These are phyloP conservation scores for Emys orbicularis DNA, from an alignment of 2,797 vertebrate genomes.

Conservation along the genomic window DNA sequence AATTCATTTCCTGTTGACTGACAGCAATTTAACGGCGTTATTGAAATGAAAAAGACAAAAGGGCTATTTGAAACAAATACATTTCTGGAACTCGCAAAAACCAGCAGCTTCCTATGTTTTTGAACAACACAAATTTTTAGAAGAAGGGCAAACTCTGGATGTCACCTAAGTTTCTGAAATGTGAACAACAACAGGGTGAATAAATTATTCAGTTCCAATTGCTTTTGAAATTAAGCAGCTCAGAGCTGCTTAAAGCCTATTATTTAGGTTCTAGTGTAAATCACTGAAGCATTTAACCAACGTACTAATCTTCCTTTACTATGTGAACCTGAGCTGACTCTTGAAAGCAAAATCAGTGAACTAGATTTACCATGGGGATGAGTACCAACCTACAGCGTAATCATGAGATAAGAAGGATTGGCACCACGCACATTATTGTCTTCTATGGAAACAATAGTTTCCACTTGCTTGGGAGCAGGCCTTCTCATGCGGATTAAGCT, in stretches of 20 bases:
- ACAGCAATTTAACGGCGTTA: not conserved
- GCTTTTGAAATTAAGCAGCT: constrained; percentile 68
- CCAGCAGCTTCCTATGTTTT: not conserved
- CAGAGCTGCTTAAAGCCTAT: constrained; percentile 62
- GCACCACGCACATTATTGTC: not conserved
- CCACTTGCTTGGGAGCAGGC: not conserved
- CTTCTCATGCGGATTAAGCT: not conserved
- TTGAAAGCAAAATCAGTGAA: constrained; percentile 72
- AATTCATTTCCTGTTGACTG: not conserved
- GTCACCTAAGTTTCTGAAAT: not conserved
- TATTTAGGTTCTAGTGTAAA: constrained; percentile 71
- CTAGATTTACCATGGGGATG: constrained; percentile 64
- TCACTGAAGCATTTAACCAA: constrained; percentile 69
- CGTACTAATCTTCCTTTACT: constrained; percentile 66
- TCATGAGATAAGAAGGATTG: constrained; percentile 52
- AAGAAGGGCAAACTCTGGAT: not conserved
- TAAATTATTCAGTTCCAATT: constrained; percentile 54
- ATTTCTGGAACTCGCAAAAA: not conserved
- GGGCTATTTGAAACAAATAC: not conserved
- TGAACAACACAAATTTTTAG: not conserved
- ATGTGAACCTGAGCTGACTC: constrained; percentile 49
- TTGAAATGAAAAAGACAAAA: constrained; percentile 12
- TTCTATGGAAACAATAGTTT: not conserved
- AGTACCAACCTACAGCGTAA: constrained; percentile 22
- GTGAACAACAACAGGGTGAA: constrained; percentile 28